Evolutionary conservation across 2,888 invertebrate genomes (phyloP).

Genomic region (Lathronympha strigana): DNA sequence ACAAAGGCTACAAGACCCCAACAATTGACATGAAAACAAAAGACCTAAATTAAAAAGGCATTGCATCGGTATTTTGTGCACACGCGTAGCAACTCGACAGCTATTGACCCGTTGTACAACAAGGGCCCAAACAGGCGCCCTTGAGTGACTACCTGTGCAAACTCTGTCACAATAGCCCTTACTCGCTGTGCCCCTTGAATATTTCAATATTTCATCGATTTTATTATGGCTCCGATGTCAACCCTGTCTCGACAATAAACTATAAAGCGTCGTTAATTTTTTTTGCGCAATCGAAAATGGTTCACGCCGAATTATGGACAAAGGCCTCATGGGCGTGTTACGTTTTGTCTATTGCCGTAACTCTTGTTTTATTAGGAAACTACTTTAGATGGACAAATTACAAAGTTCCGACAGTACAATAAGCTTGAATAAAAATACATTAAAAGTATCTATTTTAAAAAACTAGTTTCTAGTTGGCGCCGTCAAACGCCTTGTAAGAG

Average conservation of each 20-base stretch:
- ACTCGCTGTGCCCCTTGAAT: slow-evolving; percentile 76
- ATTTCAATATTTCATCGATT: slow-evolving; percentile 84
- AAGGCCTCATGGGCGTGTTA: slow-evolving; percentile 30
- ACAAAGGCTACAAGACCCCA: slow-evolving; percentile 36
- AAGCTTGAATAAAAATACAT: neutral
- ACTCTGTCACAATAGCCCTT: slow-evolving; percentile 65
- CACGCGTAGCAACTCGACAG: slow-evolving; percentile 32
- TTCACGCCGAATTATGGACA: slow-evolving; percentile 60
- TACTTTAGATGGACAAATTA: slow-evolving; percentile 26
- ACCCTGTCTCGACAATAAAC: slow-evolving; percentile 79
- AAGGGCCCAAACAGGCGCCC: slow-evolving; percentile 47
- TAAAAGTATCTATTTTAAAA: neutral
- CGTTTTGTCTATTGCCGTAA: slow-evolving; percentile 28
- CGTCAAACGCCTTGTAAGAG: neutral
- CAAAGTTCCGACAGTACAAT: slow-evolving; percentile 24
- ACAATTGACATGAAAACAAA: slow-evolving; percentile 45
- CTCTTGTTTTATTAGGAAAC: slow-evolving; percentile 33
- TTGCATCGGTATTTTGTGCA: slow-evolving; percentile 29
- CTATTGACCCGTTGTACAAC: slow-evolving; percentile 32
- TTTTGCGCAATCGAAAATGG: slow-evolving; percentile 67
- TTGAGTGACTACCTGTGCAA: slow-evolving; percentile 74
- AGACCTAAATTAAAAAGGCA: slow-evolving; percentile 43
- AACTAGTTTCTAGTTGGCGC: slow-evolving; percentile 1
- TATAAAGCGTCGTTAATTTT: slow-evolving; percentile 70
- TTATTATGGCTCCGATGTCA: slow-evolving; percentile 84